Percentiles rank a stretch among this genome's conserved stretches.
Conservation (phyloP, 2,888 invertebrate genomes). For the Ennomos fuscantarius region DNA sequence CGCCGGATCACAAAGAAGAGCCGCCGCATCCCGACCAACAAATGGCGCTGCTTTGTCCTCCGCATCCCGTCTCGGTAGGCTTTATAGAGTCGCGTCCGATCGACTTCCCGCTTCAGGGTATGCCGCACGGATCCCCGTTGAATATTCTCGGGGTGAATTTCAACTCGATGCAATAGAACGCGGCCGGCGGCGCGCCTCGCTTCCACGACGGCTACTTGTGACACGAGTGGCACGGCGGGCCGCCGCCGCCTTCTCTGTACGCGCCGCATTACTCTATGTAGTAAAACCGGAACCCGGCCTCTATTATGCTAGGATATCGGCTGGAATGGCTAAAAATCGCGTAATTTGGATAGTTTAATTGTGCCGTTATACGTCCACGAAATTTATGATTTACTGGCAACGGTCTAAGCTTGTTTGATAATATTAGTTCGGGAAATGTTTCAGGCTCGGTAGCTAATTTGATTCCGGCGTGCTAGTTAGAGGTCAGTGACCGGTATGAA, state of each 20-base stretch:
- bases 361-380: no score
- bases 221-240: slow-evolving; percentile 69
- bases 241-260: slow-evolving; percentile 35
- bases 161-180: slow-evolving; percentile 89
- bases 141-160: slow-evolving; percentile 91
- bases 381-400: no score
- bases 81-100: slow-evolving; percentile 90
- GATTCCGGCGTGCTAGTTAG: no score
- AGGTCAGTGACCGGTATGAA: no score
- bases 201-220: slow-evolving; percentile 67
- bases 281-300: no score
- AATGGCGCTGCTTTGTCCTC: slow-evolving; percentile 86
- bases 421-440: no score
- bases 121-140: slow-evolving; percentile 86
- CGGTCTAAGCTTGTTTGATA: no score
- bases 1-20: slow-evolving; percentile 82
- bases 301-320: no score
- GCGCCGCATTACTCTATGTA: neutral
- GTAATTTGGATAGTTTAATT: no score
- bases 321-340: no score
- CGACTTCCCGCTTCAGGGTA: slow-evolving; percentile 88
- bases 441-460: no score
- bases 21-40: slow-evolving; percentile 62
- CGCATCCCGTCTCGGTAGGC: slow-evolving; percentile 88
- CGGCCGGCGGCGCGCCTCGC: slow-evolving; percentile 66